Evolutionary conservation across 2,888 invertebrate species (phyloP).

Genomic region (Hoplodrina ambigua): DNA sequence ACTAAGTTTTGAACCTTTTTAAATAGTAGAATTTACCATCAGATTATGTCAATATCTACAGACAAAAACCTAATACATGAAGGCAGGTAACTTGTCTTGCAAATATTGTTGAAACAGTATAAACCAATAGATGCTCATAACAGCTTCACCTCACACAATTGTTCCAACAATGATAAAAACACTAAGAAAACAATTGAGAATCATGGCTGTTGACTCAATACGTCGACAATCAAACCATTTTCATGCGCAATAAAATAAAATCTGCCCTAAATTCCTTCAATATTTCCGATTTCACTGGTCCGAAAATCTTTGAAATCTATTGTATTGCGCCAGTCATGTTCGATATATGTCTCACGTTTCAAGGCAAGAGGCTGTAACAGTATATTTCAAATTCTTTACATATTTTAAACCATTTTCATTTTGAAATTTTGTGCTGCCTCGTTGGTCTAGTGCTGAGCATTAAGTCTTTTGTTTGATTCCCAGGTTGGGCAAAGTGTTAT

Average conservation of each 20-base stretch:
- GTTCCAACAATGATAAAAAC: background rate
- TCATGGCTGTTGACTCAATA: background rate
- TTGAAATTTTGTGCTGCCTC: background rate
- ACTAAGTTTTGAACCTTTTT: too few relatives aligned
- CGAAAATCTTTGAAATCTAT: slow-evolving; percentile 55
- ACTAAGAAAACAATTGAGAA: too few relatives aligned
- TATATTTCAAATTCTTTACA: slow-evolving; percentile 57
- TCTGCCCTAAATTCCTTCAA: slow-evolving; percentile 23
- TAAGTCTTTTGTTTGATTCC: too few relatives aligned
- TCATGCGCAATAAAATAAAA: slow-evolving; percentile 25
- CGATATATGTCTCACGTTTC: slow-evolving; percentile 56
- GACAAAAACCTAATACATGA: background rate
- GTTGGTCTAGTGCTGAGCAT: too few relatives aligned
- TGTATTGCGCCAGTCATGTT: slow-evolving; percentile 55
- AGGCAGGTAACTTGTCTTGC: too few relatives aligned
- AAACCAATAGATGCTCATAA: too few relatives aligned
- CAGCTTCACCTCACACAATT: background rate
- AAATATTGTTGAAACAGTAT: too few relatives aligned
- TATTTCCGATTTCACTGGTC: slow-evolving; percentile 34
- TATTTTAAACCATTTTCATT: slow-evolving; percentile 40
- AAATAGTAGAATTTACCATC: too few relatives aligned
- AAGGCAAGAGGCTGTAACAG: slow-evolving; percentile 36
- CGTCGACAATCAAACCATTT: slow-evolving; percentile 8
- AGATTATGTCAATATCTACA: too few relatives aligned
- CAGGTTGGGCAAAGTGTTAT: too few relatives aligned